phyloP scores from a whole-genome alignment of 1,140 invertebrate species.

The Temnothorax curvispinosus region DNA sequence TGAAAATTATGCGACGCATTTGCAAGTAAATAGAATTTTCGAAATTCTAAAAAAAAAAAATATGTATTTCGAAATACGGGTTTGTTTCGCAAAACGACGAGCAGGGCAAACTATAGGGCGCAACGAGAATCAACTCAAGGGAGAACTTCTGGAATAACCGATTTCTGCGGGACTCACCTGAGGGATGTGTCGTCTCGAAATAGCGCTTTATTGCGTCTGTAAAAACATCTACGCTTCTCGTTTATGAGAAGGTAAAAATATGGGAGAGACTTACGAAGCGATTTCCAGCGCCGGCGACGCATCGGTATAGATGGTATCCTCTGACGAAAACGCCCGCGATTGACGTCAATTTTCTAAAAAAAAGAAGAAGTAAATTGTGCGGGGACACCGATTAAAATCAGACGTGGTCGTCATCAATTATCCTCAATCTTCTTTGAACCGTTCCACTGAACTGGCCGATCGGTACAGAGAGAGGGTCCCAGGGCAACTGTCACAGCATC shows the following conservation, averaged over 20 bases:
- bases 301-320: slow-evolving; percentile 26
- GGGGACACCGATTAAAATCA: slow-evolving; percentile 28
- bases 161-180: background rate
- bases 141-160: slow-evolving; percentile 11
- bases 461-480: background rate
- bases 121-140: background rate
- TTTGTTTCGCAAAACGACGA: background rate
- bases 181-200: slow-evolving; percentile 33
- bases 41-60: background rate
- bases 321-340: slow-evolving; percentile 28
- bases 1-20: slow-evolving; percentile 41
- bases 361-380: slow-evolving; percentile 23
- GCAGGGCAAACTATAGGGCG: background rate
- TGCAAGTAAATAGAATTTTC: slow-evolving; percentile 50
- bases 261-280: background rate
- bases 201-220: slow-evolving; percentile 34
- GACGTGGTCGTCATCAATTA: slow-evolving; percentile 38
- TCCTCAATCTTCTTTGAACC: slow-evolving; percentile 27
- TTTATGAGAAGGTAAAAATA: slow-evolving; percentile 46
- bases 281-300: background rate
- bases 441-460: slow-evolving; percentile 16
- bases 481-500: background rate
- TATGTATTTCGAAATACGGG: background rate
- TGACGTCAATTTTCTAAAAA: slow-evolving; percentile 69
- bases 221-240: background rate